Evolutionary conservation across 2,888 invertebrate genomes (phyloP).

Genomic region (Cantharis lateralis): DNA sequence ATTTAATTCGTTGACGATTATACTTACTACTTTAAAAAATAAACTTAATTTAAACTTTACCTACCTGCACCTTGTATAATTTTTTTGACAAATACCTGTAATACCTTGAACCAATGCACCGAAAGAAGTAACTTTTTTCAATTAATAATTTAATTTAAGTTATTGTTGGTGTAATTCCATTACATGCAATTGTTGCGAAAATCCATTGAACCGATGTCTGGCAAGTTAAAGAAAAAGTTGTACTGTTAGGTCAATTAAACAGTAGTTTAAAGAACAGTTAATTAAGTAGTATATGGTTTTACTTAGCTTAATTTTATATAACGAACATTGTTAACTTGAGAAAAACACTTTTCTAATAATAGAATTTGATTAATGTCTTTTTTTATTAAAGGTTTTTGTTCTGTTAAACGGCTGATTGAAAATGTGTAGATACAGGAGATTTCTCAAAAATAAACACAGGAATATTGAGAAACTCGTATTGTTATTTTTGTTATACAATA

Average conservation of each 20-base stretch:
- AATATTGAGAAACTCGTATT: background rate
- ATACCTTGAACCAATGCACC: background rate
- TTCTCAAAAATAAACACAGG: background rate
- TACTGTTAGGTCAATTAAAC: constrained; percentile 27
- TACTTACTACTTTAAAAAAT: background rate
- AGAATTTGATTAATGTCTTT: constrained; percentile 9
- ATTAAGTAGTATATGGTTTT: constrained; percentile 15
- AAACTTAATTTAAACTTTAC: background rate
- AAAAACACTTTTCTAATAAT: constrained; percentile 5
- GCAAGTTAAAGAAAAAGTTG: constrained; percentile 16
- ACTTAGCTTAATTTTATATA: background rate
- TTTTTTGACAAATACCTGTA: background rate
- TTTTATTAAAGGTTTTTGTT: background rate
- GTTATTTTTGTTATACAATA: background rate
- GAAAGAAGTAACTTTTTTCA: background rate
- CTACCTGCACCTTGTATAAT: background rate
- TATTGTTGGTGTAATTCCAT: background rate
- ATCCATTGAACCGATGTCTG: constrained; percentile 9
- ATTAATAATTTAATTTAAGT: background rate
- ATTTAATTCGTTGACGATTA: background rate
- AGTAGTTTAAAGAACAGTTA: constrained; percentile 24
- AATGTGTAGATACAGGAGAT: background rate
- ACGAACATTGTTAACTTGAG: background rate
- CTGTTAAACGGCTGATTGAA: background rate
- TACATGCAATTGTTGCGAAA: constrained; percentile 3